Conservation (phyloP, 2,113 vertebrate genomes). For the Mesocricetus auratus region DNA sequence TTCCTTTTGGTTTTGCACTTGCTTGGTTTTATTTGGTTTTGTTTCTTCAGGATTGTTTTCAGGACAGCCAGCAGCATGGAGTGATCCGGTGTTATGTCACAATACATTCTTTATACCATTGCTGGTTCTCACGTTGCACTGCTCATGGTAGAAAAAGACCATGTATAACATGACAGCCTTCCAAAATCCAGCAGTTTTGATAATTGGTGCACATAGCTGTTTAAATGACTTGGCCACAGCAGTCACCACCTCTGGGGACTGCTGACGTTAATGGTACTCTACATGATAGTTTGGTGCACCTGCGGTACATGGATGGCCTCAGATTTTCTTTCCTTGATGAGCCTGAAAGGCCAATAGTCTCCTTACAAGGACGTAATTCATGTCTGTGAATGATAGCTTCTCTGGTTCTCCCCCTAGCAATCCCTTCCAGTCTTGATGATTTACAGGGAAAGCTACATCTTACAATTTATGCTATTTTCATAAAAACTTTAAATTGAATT, state of each 20-base stretch:
- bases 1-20: background rate
- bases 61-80: background rate
- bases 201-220: background rate
- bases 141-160: background rate
- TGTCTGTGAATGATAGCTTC: constrained; percentile 43
- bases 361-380: constrained; percentile 15
- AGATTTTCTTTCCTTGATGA: constrained; percentile 4
- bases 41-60: background rate
- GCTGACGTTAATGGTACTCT: background rate
- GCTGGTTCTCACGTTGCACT: background rate
- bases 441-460: constrained; percentile 50
- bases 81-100: background rate
- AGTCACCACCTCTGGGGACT: background rate
- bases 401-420: constrained; percentile 3
- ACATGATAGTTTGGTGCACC: background rate
- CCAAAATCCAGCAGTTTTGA: constrained; percentile 15
- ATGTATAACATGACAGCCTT: background rate
- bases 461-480: constrained; percentile 78
- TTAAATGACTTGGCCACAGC: background rate
- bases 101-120: background rate
- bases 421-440: constrained; percentile 61
- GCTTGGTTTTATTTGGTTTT: constrained; percentile 23
- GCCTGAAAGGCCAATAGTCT: background rate
- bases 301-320: background rate
- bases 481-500: constrained; percentile 82